phyloP scores from a whole-genome alignment of 2,888 invertebrate genomes.

The Girardia tigrina region DNA sequence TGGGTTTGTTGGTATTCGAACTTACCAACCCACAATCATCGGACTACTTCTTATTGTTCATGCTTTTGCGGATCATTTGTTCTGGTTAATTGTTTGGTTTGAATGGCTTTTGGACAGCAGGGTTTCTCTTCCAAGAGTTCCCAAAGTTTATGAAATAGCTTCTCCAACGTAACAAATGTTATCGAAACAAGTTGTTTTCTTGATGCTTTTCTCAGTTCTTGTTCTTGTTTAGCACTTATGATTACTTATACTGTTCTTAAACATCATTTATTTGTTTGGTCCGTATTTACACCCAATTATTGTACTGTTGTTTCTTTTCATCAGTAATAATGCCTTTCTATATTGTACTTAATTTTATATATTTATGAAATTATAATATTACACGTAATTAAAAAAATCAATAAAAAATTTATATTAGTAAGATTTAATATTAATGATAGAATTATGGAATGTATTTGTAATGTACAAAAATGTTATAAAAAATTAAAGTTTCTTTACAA shows the following conservation, averaged over 20 bases:
- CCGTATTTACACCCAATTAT: conserved; percentile 79
- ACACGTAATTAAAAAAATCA: too few species aligned
- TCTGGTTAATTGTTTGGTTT: conserved; percentile 55
- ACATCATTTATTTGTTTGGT: conserved; percentile 84
- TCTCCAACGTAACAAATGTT: conserved; percentile 6
- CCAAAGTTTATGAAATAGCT: not conserved
- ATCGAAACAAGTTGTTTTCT: conserved; percentile 16
- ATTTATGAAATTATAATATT: too few species aligned
- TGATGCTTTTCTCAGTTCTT: conserved; percentile 12
- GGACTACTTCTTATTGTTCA: conserved; percentile 62
- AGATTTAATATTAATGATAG: too few species aligned
- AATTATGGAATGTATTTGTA: too few species aligned
- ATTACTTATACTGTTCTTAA: conserved; percentile 53
- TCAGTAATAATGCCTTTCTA: not conserved
- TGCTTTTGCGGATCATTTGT: conserved; percentile 66
- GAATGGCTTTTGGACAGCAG: not conserved
- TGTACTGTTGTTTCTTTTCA: not conserved
- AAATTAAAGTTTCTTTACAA: too few species aligned
- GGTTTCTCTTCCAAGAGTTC: not conserved
- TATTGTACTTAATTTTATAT: not conserved
- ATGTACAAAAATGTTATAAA: too few species aligned
- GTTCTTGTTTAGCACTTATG: conserved; percentile 26
- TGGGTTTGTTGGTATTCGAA: conserved; percentile 70
- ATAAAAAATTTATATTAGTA: too few species aligned
- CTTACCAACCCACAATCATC: conserved; percentile 62